Evolutionary conservation across 1,140 invertebrate species (phyloP).

Genomic region (Anoplophora glabripennis): DNA sequence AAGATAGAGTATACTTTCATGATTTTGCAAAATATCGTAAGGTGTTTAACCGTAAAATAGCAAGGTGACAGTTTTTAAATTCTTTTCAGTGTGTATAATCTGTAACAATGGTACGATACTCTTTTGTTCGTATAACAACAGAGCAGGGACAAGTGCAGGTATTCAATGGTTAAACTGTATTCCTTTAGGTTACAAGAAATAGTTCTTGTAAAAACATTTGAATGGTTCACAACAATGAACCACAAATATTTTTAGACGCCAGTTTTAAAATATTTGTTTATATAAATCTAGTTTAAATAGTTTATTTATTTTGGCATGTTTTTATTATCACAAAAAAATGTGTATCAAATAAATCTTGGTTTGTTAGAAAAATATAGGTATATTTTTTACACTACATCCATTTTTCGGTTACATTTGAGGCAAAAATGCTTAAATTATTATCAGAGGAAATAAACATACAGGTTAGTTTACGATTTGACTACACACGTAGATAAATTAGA

Average conservation of each 20-base stretch:
- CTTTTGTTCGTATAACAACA: conserved; percentile 5
- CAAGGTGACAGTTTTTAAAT: conserved; percentile 10
- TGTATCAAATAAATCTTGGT: too few species aligned
- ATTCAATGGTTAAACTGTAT: conserved; percentile 18
- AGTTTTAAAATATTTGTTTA: neutral
- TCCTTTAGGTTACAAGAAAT: conserved; percentile 3
- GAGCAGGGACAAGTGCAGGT: conserved; percentile 11
- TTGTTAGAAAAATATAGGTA: too few species aligned
- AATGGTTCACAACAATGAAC: neutral
- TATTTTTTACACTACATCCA: too few species aligned
- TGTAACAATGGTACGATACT: conserved; percentile 8
- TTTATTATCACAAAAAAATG: too few species aligned
- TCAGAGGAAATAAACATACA: too few species aligned
- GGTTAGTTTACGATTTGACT: too few species aligned
- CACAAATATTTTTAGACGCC: conserved; percentile 10
- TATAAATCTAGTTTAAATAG: too few species aligned
- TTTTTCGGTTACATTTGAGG: too few species aligned
- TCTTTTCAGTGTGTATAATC: conserved; percentile 11
- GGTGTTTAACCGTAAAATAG: conserved; percentile 13
- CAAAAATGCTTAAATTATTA: too few species aligned
- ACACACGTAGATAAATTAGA: too few species aligned
- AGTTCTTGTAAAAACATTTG: conserved; percentile 9
- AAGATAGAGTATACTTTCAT: too few species aligned
- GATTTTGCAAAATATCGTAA: neutral
- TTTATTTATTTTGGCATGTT: too few species aligned